A percentile compares a stretch with the other conserved stretches of the same genome.
These are phyloP conservation scores for Perithous albicinctus DNA, from an alignment of 2,888 invertebrate genomes.

Conservation along the genomic window DNA sequence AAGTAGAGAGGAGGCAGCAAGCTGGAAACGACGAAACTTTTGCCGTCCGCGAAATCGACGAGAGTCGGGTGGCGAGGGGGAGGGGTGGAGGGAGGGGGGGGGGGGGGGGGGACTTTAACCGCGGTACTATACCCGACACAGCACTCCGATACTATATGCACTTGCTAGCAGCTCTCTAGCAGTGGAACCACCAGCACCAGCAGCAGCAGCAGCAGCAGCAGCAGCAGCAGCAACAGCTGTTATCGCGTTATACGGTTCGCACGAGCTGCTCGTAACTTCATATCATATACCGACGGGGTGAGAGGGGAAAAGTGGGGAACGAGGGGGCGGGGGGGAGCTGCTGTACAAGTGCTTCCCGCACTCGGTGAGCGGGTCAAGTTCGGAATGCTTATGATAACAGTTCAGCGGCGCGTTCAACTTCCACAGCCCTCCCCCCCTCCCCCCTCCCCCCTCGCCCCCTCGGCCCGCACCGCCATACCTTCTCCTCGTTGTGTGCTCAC, in stretches of 20 bases:
- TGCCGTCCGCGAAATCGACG: constrained; percentile 74
- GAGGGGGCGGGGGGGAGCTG: too few relatives aligned
- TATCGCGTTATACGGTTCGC: constrained; percentile 82
- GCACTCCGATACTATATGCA: constrained; percentile 43
- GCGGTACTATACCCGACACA: constrained; percentile 21
- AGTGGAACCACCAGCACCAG: constrained; percentile 18
- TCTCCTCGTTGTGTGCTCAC: constrained; percentile 49
- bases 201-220: constrained; percentile 82
- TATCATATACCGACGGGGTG: constrained; percentile 75
- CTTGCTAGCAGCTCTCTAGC: constrained; percentile 27
- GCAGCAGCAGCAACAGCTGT: constrained; percentile 80
- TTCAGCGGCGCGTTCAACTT: constrained; percentile 75
- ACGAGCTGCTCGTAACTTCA: constrained; percentile 83
- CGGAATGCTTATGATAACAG: constrained; percentile 83
- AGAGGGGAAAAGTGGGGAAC: constrained; percentile 55
- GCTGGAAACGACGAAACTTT: constrained; percentile 79
- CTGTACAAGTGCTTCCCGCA: constrained; percentile 68
- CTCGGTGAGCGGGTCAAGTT: constrained; percentile 83
- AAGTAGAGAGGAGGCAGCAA: constrained; percentile 60
- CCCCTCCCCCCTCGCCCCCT: too few relatives aligned
- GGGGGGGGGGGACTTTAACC: constrained; percentile 44
- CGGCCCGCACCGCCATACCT: constrained; percentile 5
- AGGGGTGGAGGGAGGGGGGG: too few relatives aligned
- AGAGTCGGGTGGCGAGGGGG: too few relatives aligned
- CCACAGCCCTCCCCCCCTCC: constrained; percentile 58